A percentile compares a stretch with the other conserved stretches of the same genome.
These are phyloP conservation scores for Aegithalos caudatus DNA, from an alignment of 2,113 vertebrate species.

Conservation along the genomic window DNA sequence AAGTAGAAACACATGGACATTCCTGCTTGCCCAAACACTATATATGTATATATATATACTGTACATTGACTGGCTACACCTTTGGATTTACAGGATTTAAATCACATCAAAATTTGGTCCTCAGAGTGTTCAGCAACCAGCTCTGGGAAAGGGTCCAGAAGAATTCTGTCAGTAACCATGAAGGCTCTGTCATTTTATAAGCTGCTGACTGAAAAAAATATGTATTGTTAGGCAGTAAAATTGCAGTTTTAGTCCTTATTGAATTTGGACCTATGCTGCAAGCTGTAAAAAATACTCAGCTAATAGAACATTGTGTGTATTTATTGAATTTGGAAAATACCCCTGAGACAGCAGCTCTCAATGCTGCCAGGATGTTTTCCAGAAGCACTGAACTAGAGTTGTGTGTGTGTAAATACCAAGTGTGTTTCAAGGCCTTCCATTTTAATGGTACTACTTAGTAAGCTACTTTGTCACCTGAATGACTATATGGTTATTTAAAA, in stretches of 20 bases:
- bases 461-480: not conserved
- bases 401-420: not conserved
- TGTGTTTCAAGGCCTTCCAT: not conserved
- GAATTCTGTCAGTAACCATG: not conserved
- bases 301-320: not conserved
- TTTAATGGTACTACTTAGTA: not conserved
- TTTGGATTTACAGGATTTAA: slow-evolving; percentile 28
- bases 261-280: not conserved
- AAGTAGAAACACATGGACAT: slow-evolving; percentile 44
- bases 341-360: not conserved
- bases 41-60: not conserved
- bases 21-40: not conserved
- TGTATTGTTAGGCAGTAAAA: not conserved
- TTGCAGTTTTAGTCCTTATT: not conserved
- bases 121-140: not conserved
- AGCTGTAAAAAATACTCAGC: not conserved
- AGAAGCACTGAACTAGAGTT: not conserved
- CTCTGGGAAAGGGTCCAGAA: slow-evolving; percentile 10
- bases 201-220: not conserved
- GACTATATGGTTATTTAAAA: not conserved
- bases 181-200: not conserved
- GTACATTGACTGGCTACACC: not conserved
- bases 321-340: not conserved
- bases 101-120: not conserved
- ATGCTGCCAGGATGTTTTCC: not conserved